Base-by-base conservation (phyloP, 2,888 invertebrate species). In the Pyrrhopygopsis socrates region DNA sequence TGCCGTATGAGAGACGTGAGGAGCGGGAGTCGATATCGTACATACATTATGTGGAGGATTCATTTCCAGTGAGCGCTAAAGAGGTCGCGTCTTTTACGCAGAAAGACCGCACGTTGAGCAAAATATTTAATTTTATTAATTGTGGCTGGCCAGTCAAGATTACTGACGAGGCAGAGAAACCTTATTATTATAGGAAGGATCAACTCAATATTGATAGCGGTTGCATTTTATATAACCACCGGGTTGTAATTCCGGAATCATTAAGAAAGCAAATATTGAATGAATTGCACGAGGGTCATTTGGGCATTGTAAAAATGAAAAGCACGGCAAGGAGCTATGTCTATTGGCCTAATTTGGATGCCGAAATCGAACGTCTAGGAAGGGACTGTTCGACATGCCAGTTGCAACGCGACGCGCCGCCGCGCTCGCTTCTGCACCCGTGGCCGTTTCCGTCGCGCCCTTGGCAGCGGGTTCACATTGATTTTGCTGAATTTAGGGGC, bases 251-350 rank as follows among this genome's bases (percentile, higher is more conserved):
- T 6, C 79, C 79, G n/a, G 60, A 38, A 50, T 18, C 45, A 8
- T 45, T 80, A 11, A 29, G 58, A 15, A 60, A 71, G 38, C 27
- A 68, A 30, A 30, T 71, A 45, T n/a, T 80, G 0, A 45, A 22
- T 4, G 79, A 80, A n/a, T 68, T 80, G 68, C 79, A 80, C n/a
- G 60, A 45, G 30, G 71, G 71, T 15, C 92, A 94, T 58, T 63
- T 89, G 30, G 92, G 93, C 0, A 76, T 93, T 0, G 86, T 91
- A 0, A 88, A 92, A 83, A 93, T 91, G 89, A 92, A 93, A 87
- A 83, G 79, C 58, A 68, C 89, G 6, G 86, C 90, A 0, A 77
- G 91, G 0, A 89, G 76, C 54, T 93, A 90, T 54, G 88, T 93
- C 2, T 94, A 91, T 54, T 93, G 91, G 92, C 89, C 90, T 4